Evolutionary conservation across 2,888 invertebrate species (phyloP), one percentile per base, ranked within the genome.

Genomic region (Meghimatium bilineatum): DNA sequence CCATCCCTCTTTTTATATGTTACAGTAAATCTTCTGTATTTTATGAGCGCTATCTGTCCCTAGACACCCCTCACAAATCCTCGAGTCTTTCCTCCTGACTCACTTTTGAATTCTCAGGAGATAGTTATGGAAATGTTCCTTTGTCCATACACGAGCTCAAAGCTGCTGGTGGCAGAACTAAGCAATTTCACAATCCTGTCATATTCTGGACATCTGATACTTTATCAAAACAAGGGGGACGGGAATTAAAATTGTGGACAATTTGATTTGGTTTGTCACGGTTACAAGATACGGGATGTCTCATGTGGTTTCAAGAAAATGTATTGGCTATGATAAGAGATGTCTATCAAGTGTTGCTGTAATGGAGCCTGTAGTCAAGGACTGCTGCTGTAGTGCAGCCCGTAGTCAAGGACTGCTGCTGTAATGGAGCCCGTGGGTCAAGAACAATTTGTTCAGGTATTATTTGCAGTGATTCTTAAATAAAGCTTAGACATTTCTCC

Each of bases 201-300:
- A 78, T 78, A 78, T 67, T 38, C 67, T 14, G 66, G 44, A 78
- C 66, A 78, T 67, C 66, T 44, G 78, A 78, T 49, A 67, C 78
- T 78, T 78, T 67, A 78, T 78, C 78, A 78, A 78, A 78, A 78
- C 63, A n/a, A 23, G 78, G 52, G 44, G 38, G 32, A 44, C 8
- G 44, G 20, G 26, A 49, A 49, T 67, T 38, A n/a, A 44, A 78
- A 34, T 78, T 77, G 66, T 78, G 78, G 78, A 67, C 44, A 67
- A 67, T 78, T 78, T 78, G 66, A 78, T 78, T 67, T 66, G 78
- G 66, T 3, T 12, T 66, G n/a, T 12, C 44, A 66, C 20, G 66
- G 23, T 20, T 32, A 78, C 26, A 67, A 67, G 44, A 67, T 66
- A 66, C 17, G 29, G 63, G 32, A 32, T 66, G 66, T 78, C 78